Evolutionary conservation across 2,113 vertebrate species (phyloP).

Genomic region (Pygoscelis adeliae): DNA sequence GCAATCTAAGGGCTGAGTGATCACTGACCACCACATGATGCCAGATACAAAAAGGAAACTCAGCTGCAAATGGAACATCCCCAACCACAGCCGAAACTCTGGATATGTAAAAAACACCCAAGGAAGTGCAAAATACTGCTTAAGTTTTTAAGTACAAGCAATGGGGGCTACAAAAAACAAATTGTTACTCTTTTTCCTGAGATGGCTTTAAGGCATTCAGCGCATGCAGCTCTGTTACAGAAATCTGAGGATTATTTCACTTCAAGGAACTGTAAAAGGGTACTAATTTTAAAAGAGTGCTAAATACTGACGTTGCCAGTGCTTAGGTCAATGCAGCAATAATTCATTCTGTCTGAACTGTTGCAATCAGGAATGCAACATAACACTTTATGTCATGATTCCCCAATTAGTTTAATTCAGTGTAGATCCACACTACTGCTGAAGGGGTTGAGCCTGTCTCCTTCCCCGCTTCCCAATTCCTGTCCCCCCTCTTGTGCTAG

Average conservation of each 20-base stretch:
- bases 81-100: neutral
- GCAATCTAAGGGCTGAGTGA: neutral
- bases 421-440: neutral
- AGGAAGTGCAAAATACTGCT: neutral
- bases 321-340: neutral
- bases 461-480: neutral
- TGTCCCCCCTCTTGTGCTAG: neutral
- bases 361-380: neutral
- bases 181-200: neutral
- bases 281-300: neutral
- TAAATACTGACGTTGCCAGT: neutral
- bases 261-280: neutral
- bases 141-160: neutral
- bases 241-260: neutral
- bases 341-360: neutral
- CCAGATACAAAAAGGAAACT: neutral
- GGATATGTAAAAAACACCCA: neutral
- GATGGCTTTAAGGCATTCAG: neutral
- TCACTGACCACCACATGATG: neutral
- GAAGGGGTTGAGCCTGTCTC: neutral
- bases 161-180: neutral
- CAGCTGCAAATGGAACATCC: neutral
- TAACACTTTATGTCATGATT: neutral
- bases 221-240: neutral
- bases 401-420: neutral